Conservation (phyloP, 2,797 vertebrate species). For the Bradypodion pumilum region DNA sequence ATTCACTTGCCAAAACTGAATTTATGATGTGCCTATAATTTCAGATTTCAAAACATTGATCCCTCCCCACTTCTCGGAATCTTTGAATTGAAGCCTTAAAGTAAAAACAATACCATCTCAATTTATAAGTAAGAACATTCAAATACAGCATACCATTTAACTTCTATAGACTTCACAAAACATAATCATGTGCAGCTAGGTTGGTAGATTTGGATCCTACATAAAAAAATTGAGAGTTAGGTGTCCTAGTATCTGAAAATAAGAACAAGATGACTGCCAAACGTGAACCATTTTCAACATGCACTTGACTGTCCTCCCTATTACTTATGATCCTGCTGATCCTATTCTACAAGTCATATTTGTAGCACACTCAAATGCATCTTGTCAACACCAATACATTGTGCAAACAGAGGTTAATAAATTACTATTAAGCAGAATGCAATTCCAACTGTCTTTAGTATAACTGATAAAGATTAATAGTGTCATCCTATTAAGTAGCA, state of each 20-base stretch:
- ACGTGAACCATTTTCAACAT: constrained; percentile 2
- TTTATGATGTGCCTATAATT: neutral
- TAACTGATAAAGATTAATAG: neutral
- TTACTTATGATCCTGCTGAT: neutral
- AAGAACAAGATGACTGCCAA: neutral
- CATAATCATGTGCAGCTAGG: neutral
- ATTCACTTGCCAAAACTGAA: neutral
- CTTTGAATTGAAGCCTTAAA: neutral
- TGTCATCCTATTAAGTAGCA: constrained; percentile 10
- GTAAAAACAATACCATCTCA: neutral
- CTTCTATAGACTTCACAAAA: neutral
- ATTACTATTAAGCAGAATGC: constrained; percentile 5
- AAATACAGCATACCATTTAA: neutral
- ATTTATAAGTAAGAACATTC: neutral
- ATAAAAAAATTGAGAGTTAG: neutral
- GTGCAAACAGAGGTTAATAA: constrained; percentile 31
- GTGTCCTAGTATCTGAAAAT: neutral
- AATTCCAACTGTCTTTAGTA: constrained; percentile 6
- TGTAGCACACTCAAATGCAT: constrained; percentile 1
- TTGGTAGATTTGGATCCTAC: neutral
- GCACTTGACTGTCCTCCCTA: neutral
- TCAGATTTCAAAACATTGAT: neutral
- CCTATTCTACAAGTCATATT: neutral
- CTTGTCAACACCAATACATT: constrained; percentile 3
- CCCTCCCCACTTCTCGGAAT: neutral